A percentile compares a stretch with the other conserved stretches of the same genome.
phyloP scores from a whole-genome alignment of 2,113 vertebrate genomes.

The Pelodiscus sinensis region DNA sequence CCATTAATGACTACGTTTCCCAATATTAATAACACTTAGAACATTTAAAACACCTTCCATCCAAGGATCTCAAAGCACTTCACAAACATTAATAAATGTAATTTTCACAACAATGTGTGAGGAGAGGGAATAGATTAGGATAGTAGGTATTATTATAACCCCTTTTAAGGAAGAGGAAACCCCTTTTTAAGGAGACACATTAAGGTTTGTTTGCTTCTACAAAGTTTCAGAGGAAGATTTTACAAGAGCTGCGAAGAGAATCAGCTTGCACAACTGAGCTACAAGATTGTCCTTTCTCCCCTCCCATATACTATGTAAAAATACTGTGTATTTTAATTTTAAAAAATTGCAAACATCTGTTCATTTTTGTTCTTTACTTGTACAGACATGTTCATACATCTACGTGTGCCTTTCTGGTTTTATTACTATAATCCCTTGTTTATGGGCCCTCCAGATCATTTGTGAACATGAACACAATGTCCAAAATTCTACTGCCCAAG shows the following conservation, averaged over 20 bases:
- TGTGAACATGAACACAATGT: background rate
- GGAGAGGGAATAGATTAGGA: background rate
- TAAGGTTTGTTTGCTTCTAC: background rate
- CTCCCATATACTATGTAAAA: background rate
- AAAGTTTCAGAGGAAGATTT: background rate
- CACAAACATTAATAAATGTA: background rate
- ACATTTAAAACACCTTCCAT: background rate
- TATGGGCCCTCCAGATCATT: slow-evolving; percentile 33
- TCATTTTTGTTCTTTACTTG: background rate
- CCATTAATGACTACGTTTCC: slow-evolving; percentile 66
- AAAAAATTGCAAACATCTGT: background rate
- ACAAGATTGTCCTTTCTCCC: background rate
- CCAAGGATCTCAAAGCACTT: slow-evolving; percentile 41
- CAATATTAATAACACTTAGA: slow-evolving; percentile 56
- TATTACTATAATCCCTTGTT: background rate
- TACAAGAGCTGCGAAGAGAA: background rate
- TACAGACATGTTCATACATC: background rate
- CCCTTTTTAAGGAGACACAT: rapidly evolving
- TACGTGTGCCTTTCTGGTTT: slow-evolving; percentile 7
- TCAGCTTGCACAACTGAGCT: background rate
- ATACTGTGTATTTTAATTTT: rapidly evolving
- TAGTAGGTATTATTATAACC: background rate
- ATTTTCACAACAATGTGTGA: background rate
- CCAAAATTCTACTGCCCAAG: background rate
- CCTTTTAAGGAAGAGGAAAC: background rate